Evolutionary conservation across 2,888 invertebrate genomes (phyloP).

Genomic region (Hirtodrosophila alboralis): DNA sequence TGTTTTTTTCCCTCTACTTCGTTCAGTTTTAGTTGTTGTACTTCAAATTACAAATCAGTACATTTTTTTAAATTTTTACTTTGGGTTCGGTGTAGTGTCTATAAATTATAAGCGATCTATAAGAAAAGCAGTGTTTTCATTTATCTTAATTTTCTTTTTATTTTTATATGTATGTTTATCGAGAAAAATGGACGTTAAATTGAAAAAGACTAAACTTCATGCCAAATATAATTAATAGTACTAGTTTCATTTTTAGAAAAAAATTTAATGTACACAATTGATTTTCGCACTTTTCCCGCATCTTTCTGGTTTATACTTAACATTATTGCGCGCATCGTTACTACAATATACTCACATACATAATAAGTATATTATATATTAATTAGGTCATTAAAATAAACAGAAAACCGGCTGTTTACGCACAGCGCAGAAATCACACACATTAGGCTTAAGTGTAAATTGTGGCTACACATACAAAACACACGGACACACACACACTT

Average conservation of each 20-base stretch:
- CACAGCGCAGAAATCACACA: slow-evolving; percentile 78
- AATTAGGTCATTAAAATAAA: slow-evolving; percentile 66
- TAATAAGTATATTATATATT: slow-evolving; percentile 44
- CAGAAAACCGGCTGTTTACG: slow-evolving; percentile 65
- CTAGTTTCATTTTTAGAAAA: slow-evolving; percentile 34
- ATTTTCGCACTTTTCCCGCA: slow-evolving; percentile 32
- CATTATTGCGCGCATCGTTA: slow-evolving; percentile 73
- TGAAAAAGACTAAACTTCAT: slow-evolving; percentile 32
- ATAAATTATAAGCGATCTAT: slow-evolving; percentile 9
- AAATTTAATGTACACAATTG: slow-evolving; percentile 48
- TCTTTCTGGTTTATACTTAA: slow-evolving; percentile 56
- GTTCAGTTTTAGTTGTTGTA: no score
- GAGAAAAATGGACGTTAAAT: slow-evolving; percentile 42
- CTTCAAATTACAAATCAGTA: slow-evolving; percentile 39
- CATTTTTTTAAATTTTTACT: slow-evolving; percentile 11
- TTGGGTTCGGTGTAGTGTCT: slow-evolving; percentile 11
- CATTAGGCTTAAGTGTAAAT: slow-evolving; percentile 77
- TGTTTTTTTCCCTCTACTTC: no score
- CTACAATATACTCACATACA: slow-evolving; percentile 42
- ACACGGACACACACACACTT: slow-evolving; percentile 36
- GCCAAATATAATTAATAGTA: slow-evolving; percentile 50
- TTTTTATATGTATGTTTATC: slow-evolving; percentile 15
- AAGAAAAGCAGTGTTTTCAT: slow-evolving; percentile 4
- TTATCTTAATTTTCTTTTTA: slow-evolving; percentile 8
- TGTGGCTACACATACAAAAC: slow-evolving; percentile 66